These are phyloP conservation scores for Cygnus olor DNA, from an alignment of 2,797 vertebrate species.

Conservation along the genomic window DNA sequence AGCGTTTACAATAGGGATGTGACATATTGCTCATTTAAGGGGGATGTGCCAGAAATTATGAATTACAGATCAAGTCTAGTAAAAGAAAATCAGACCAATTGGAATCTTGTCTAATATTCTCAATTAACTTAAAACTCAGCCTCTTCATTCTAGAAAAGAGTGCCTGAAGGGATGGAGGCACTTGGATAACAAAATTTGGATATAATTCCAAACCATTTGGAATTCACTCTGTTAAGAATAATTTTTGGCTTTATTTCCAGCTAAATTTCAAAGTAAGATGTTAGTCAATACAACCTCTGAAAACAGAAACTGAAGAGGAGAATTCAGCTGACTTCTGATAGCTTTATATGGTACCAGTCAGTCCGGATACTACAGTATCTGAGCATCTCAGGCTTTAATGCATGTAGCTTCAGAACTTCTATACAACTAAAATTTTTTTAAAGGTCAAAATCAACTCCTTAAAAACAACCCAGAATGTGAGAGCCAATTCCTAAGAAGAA, in stretches of 20 bases:
- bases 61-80: background rate
- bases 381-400: background rate
- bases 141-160: background rate
- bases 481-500: background rate
- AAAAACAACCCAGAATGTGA: background rate
- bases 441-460: background rate
- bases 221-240: background rate
- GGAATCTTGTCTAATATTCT: background rate
- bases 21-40: background rate
- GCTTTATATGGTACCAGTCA: background rate
- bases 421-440: background rate
- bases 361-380: background rate
- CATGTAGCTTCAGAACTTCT: background rate
- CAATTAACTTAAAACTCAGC: background rate
- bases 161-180: background rate
- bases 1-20: background rate
- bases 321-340: background rate
- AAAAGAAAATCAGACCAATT: constrained; percentile 20
- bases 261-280: background rate
- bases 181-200: background rate
- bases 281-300: background rate
- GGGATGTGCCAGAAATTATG: background rate
- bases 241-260: constrained; percentile 2
- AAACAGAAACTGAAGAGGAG: background rate
- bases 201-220: background rate